Percentiles rank a stretch among this genome's conserved stretches.
Evolutionary conservation across 2,888 invertebrate species (phyloP).

Genomic region (Auanema freiburgensis): DNA sequence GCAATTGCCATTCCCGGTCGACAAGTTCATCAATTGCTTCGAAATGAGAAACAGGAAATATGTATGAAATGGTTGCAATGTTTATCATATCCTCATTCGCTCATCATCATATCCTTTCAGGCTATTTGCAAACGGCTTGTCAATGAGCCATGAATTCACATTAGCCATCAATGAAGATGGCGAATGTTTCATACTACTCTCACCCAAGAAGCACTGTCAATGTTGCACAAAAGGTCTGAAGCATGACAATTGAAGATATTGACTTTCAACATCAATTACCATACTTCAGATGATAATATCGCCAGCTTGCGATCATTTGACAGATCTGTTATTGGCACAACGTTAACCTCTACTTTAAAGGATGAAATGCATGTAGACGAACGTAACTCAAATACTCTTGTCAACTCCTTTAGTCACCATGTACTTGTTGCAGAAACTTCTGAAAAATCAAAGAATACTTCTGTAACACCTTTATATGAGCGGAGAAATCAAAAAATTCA

Average conservation of each 20-base stretch:
- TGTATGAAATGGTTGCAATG: constrained; percentile 32
- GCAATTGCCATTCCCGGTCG: constrained; percentile 33
- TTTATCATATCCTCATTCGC: background rate
- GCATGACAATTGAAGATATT: background rate
- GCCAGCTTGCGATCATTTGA: no score
- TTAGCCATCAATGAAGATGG: constrained; percentile 28
- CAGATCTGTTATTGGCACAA: no score
- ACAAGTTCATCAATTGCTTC: constrained; percentile 23
- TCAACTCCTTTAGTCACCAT: no score
- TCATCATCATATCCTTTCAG: constrained; percentile 17
- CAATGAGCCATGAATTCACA: constrained; percentile 42
- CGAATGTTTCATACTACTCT: constrained; percentile 34
- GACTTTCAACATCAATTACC: background rate
- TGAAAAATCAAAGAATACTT: no score
- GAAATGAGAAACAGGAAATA: constrained; percentile 35
- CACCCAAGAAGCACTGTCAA: constrained; percentile 27
- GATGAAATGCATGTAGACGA: no score
- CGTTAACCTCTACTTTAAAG: no score
- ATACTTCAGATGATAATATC: no score
- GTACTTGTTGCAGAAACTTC: no score
- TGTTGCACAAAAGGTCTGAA: constrained; percentile 37
- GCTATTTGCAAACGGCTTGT: constrained; percentile 43
- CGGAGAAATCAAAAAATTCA: no score
- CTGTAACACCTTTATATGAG: no score
- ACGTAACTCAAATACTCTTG: no score